Conservation (phyloP, 2,113 vertebrate species). For the Xenopus tropicalis region DNA sequence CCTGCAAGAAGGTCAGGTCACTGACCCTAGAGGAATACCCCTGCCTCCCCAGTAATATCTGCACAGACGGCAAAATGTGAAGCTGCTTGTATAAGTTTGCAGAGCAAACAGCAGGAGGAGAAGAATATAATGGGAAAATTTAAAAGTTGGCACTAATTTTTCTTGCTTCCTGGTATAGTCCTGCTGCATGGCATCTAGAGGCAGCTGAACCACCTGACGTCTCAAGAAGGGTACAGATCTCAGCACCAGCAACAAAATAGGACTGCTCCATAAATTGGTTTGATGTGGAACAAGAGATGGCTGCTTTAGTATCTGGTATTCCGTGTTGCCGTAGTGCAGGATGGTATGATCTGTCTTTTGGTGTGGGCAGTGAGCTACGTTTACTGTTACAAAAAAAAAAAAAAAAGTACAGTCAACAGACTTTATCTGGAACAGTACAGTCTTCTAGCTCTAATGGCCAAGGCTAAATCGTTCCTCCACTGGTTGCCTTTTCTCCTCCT, state of each 20-base stretch:
- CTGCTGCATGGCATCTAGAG: not conserved
- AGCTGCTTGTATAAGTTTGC: conserved; percentile 70
- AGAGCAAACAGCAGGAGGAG: conserved; percentile 57
- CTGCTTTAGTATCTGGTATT: conserved; percentile 2
- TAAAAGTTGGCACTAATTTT: not conserved
- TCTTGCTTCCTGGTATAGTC: not conserved
- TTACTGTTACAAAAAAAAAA: conserved; percentile 25
- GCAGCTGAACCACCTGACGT: too few relatives aligned
- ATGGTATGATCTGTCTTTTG: not conserved
- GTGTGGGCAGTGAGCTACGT: too few relatives aligned
- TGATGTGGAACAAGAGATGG: conserved; percentile 27
- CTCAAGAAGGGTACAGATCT: not conserved
- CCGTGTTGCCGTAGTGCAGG: not conserved
- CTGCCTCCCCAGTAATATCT: conserved; percentile 84
- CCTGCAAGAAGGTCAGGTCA: conserved; percentile 95
- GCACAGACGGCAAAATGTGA: conserved; percentile 46
- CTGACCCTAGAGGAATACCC: conserved; percentile 90
- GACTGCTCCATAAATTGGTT: not conserved
- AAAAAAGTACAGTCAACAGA: not conserved
- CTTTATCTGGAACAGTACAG: too few relatives aligned
- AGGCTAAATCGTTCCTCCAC: not conserved
- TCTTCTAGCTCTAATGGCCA: not conserved
- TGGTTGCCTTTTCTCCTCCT: conserved; percentile 7
- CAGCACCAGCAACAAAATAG: not conserved
- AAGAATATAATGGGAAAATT: conserved; percentile 53